These are phyloP conservation scores for Dermochelys coriacea DNA, from an alignment of 2,797 vertebrate genomes.

Conservation along the genomic window DNA sequence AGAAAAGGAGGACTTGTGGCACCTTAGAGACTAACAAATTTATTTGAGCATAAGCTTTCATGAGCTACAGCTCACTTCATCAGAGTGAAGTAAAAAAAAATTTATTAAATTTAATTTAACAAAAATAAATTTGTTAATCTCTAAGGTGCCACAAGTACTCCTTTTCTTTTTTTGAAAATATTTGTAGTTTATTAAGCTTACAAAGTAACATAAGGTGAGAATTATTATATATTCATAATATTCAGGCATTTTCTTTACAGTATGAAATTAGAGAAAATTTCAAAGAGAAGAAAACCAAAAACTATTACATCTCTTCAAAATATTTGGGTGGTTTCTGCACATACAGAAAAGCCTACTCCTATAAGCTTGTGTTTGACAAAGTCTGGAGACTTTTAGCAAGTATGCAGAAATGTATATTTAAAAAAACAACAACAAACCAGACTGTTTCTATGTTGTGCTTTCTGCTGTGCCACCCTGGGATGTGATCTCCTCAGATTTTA, in stretches of 20 bases:
- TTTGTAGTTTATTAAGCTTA: constrained; percentile 3
- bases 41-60: too few species aligned
- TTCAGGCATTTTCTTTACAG: constrained; percentile 12
- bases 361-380: neutral
- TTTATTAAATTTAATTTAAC: too few species aligned
- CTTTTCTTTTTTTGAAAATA: too few species aligned
- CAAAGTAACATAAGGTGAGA: neutral
- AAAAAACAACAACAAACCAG: neutral
- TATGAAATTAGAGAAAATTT: constrained; percentile 14
- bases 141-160: too few species aligned
- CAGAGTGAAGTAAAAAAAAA: too few species aligned
- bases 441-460: neutral
- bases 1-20: too few species aligned
- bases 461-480: neutral
- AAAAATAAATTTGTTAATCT: too few species aligned
- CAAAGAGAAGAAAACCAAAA: neutral
- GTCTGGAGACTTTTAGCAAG: neutral
- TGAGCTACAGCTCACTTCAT: too few species aligned
- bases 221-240: neutral
- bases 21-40: too few species aligned
- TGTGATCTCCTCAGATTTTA: neutral
- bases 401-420: neutral
- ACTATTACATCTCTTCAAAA: constrained; percentile 27
- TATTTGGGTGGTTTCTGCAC: neutral
- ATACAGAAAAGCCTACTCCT: neutral